Evolutionary conservation across 2,888 invertebrate genomes (phyloP).

Genomic region (Pseudanteris insignis): DNA sequence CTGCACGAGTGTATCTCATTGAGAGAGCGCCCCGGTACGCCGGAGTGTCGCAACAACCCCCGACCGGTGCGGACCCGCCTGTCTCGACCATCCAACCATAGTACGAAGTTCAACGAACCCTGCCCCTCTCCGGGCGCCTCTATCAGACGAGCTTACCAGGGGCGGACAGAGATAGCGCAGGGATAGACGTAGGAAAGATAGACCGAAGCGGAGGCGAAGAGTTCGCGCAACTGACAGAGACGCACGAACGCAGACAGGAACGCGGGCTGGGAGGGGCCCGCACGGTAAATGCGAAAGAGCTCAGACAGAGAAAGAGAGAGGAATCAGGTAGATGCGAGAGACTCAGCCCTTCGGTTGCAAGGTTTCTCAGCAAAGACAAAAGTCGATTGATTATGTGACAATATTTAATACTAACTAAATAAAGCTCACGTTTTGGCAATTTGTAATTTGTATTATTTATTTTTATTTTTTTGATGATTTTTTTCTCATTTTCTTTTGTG

Average conservation of each 20-base stretch:
- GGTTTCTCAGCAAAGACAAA: conserved; percentile 33
- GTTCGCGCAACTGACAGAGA: conserved; percentile 22
- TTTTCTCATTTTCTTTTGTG: background rate
- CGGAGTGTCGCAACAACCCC: conserved; percentile 46
- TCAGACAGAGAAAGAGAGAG: conserved; percentile 27
- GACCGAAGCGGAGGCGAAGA: conserved; percentile 17
- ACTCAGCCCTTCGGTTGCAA: conserved; percentile 31
- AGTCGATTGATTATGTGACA: conserved; percentile 24
- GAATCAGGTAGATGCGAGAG: conserved; percentile 42
- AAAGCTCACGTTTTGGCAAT: background rate
- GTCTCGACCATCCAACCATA: conserved; percentile 41
- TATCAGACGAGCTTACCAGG: conserved; percentile 43
- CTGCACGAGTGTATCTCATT: conserved; percentile 19
- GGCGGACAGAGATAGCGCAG: conserved; percentile 38
- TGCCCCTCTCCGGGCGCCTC: conserved; percentile 53
- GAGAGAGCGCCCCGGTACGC: conserved; percentile 17
- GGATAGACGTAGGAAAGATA: conserved; percentile 37
- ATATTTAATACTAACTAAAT: conserved; percentile 25
- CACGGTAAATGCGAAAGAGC: conserved; percentile 22
- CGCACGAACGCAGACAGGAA: conserved; percentile 29
- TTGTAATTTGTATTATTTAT: background rate
- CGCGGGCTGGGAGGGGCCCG: conserved; percentile 15
- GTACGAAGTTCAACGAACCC: conserved; percentile 47
- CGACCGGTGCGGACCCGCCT: conserved; percentile 48
- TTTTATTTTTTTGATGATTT: background rate